A percentile compares a stretch with the other conserved stretches of the same genome.
Evolutionary conservation across 2,113 vertebrate species (phyloP).

Genomic region (Ictalurus furcatus): DNA sequence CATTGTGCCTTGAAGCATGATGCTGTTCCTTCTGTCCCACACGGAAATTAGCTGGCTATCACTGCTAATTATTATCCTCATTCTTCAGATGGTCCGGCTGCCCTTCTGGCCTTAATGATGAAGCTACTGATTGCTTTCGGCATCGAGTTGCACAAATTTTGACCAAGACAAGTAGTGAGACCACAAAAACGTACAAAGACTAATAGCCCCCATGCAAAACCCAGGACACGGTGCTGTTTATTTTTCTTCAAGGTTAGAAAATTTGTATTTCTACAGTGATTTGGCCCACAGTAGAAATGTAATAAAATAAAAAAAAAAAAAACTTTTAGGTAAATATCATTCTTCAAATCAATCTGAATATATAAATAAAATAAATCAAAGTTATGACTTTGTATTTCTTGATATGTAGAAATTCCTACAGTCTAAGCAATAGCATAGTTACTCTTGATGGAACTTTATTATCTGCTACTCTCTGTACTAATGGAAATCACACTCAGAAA

Average conservation of each 20-base stretch:
- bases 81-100: slow-evolving; percentile 19
- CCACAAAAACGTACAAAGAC: neutral
- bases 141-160: slow-evolving; percentile 26
- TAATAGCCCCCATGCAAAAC: neutral
- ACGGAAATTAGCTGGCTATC: slow-evolving; percentile 47
- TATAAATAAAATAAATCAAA: neutral
- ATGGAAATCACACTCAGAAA: neutral
- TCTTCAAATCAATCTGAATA: neutral
- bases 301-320: neutral
- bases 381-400: no score
- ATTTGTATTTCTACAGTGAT: neutral
- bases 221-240: neutral
- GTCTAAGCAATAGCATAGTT: neutral
- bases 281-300: neutral
- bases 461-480: neutral
- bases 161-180: neutral
- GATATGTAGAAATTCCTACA: neutral
- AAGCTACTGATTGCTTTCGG: slow-evolving; percentile 37
- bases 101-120: slow-evolving; percentile 31
- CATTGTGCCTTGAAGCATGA: slow-evolving; percentile 41
- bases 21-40: slow-evolving; percentile 25
- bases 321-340: no score
- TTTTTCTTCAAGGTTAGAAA: neutral
- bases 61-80: slow-evolving; percentile 50
- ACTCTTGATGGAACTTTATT: neutral